A percentile compares a stretch with the other conserved stretches of the same genome.
phyloP scores from a whole-genome alignment of 2,797 vertebrate genomes.

The Alcedo atthis region DNA sequence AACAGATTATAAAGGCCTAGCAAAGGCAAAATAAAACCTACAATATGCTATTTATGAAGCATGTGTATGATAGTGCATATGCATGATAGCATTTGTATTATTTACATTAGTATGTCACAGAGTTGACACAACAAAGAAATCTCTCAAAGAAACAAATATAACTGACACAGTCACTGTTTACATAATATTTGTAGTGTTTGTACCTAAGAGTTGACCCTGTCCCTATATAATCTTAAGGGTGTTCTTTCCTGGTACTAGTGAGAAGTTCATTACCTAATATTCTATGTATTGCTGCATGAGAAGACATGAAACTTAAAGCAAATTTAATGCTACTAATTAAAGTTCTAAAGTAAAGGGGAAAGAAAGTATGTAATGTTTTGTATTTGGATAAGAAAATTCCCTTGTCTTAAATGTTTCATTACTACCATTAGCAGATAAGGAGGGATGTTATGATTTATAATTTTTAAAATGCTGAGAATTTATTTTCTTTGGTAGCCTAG shows the following conservation, averaged over 20 bases:
- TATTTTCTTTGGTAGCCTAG: neutral
- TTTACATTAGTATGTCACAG: neutral
- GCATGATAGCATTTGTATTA: neutral
- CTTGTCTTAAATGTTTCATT: neutral
- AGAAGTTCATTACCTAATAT: neutral
- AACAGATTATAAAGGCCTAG: neutral
- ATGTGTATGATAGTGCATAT: neutral
- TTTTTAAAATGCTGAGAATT: neutral
- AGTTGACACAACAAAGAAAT: neutral
- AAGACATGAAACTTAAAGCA: neutral
- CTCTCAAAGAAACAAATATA: neutral
- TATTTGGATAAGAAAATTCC: neutral
- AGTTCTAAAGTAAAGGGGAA: neutral
- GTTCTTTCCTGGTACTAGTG: neutral
- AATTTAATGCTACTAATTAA: neutral
- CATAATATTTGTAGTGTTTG: neutral
- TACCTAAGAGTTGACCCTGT: fast-evolving
- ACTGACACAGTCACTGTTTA: neutral
- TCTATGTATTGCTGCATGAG: neutral
- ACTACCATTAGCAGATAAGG: neutral
- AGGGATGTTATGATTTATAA: neutral
- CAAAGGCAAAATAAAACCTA: neutral
- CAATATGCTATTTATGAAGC: neutral
- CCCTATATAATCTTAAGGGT: neutral
- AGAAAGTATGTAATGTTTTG: neutral